These are phyloP conservation scores for Anarsia innoxiella DNA, from an alignment of 2,888 invertebrate species.

Conservation along the genomic window DNA sequence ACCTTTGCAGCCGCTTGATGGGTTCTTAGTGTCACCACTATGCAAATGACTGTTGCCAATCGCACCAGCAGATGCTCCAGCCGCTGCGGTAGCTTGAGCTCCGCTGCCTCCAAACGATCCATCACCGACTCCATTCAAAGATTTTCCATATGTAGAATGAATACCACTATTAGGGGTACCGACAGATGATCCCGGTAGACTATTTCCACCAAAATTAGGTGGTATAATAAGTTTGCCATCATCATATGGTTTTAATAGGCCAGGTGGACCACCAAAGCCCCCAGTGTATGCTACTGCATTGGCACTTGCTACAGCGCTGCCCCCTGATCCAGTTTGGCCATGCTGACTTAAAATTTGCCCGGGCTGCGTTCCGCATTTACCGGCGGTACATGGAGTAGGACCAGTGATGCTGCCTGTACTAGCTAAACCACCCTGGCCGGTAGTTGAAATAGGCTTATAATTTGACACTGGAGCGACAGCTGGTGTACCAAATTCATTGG, in stretches of 20 bases:
- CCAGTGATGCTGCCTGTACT: not conserved
- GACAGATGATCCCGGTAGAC: conserved; percentile 8
- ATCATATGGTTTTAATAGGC: conserved; percentile 53
- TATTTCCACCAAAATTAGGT: conserved; percentile 12
- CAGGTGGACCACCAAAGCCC: conserved; percentile 64
- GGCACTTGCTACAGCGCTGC: conserved; percentile 33
- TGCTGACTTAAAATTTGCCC: conserved; percentile 4
- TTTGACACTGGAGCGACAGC: not conserved
- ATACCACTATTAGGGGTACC: conserved; percentile 15
- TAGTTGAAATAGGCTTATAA: conserved; percentile 5
- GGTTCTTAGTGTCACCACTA: conserved; percentile 21
- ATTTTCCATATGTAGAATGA: conserved; percentile 18
- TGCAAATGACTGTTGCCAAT: conserved; percentile 20
- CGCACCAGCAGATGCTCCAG: conserved; percentile 30
- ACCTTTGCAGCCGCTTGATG: conserved; percentile 34
- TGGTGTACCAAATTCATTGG: conserved; percentile 10
- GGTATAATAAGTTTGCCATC: conserved; percentile 31
- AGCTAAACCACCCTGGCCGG: not conserved
- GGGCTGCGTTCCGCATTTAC: conserved; percentile 15
- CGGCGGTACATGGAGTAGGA: conserved; percentile 11
- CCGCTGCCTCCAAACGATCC: conserved; percentile 22
- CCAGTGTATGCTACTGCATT: conserved; percentile 48
- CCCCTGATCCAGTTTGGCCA: conserved; percentile 17
- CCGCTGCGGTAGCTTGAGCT: conserved; percentile 34
- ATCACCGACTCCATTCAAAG: conserved; percentile 16